A percentile compares a stretch with the other conserved stretches of the same genome.
phyloP scores from a whole-genome alignment of 2,888 invertebrate species.

The Pammene fasciana region DNA sequence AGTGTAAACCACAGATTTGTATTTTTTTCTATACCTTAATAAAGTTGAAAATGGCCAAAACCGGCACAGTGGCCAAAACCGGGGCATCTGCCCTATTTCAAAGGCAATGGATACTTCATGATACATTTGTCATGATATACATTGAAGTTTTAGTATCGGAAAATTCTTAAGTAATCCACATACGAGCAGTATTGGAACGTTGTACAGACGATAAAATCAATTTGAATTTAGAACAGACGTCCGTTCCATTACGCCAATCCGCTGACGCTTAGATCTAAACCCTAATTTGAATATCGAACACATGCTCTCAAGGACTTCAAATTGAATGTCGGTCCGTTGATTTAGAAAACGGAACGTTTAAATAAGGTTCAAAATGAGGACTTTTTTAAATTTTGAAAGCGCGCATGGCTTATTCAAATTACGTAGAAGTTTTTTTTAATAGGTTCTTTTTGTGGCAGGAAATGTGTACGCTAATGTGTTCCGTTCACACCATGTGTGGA shows the following conservation, averaged over 20 bases:
- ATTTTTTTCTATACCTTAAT: too few species aligned
- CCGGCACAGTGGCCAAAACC: too few species aligned
- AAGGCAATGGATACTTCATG: conserved; percentile 28
- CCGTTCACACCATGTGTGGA: conserved; percentile 72
- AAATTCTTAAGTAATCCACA: neutral
- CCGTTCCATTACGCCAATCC: conserved; percentile 65
- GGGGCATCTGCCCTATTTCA: too few species aligned
- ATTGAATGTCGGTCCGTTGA: conserved; percentile 28
- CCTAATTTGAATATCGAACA: conserved; percentile 66
- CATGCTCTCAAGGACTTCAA: conserved; percentile 52
- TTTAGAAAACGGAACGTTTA: conserved; percentile 18
- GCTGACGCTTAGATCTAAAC: conserved; percentile 58
- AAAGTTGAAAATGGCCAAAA: too few species aligned
- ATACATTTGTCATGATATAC: conserved; percentile 20
- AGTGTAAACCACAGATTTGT: too few species aligned
- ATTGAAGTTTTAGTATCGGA: conserved; percentile 26
- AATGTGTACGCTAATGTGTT: conserved; percentile 64
- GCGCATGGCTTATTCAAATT: conserved; percentile 61
- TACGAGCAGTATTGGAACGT: conserved; percentile 51
- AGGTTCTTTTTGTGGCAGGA: conserved; percentile 60
- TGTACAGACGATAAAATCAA: conserved; percentile 29
- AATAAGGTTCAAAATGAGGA: conserved; percentile 28
- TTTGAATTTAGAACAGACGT: conserved; percentile 64
- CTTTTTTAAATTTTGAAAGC: conserved; percentile 41
- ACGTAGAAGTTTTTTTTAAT: conserved; percentile 53